Conservation (phyloP, 1,140 invertebrate species). For the Apocrypta bakeri region DNA sequence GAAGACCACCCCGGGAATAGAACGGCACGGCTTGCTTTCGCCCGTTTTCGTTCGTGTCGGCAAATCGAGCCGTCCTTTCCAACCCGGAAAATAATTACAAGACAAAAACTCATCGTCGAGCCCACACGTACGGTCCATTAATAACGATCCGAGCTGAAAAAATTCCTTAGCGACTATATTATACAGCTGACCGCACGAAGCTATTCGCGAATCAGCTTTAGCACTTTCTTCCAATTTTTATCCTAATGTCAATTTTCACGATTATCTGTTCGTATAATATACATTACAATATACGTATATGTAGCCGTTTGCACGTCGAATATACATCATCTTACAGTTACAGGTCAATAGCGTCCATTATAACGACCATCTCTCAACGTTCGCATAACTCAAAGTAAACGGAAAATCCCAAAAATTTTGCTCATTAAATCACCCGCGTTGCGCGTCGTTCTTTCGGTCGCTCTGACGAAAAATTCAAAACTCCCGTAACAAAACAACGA, state of each 20-base stretch:
- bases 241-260: too few relatives aligned
- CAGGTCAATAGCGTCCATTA: too few relatives aligned
- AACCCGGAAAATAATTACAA: slow-evolving; percentile 30
- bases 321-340: background rate
- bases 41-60: background rate
- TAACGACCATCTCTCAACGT: too few relatives aligned
- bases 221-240: too few relatives aligned
- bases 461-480: background rate
- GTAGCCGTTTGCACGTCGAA: too few relatives aligned
- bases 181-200: too few relatives aligned
- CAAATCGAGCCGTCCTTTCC: too few relatives aligned
- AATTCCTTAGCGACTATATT: too few relatives aligned
- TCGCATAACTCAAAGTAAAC: background rate
- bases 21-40: background rate
- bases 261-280: too few relatives aligned
- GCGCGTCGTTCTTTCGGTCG: background rate
- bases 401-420: background rate
- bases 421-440: background rate
- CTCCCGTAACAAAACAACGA: background rate
- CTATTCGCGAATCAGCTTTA: too few relatives aligned
- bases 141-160: slow-evolving; percentile 17
- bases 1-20: too few relatives aligned
- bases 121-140: slow-evolving; percentile 14
- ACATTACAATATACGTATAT: too few relatives aligned
- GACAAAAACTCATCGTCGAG: slow-evolving; percentile 7